Conservation (phyloP, 2,888 invertebrate genomes). For the Ophraella communa region DNA sequence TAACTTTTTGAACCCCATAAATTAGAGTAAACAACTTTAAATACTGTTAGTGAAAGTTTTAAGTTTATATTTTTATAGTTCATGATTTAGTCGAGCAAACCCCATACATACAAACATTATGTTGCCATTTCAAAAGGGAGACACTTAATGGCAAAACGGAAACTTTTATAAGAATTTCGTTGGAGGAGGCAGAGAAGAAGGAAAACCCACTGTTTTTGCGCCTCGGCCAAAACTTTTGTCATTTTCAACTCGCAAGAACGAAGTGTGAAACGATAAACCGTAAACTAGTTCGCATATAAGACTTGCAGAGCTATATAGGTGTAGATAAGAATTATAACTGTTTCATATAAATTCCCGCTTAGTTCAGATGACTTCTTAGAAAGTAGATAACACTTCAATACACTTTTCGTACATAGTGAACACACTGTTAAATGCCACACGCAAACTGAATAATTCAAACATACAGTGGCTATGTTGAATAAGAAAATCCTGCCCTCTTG, state of each 20-base stretch:
- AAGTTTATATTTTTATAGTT: not conserved
- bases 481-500: too few relatives aligned
- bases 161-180: slow-evolving; percentile 36
- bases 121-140: not conserved
- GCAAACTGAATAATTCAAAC: not conserved
- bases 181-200: slow-evolving; percentile 20
- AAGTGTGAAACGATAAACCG: slow-evolving; percentile 58
- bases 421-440: not conserved
- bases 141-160: slow-evolving; percentile 23
- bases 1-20: too few relatives aligned
- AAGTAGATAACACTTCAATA: not conserved
- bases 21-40: too few relatives aligned
- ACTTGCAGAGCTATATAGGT: slow-evolving; percentile 27
- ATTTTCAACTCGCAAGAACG: slow-evolving; percentile 56
- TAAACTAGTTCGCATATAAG: slow-evolving; percentile 50
- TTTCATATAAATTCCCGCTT: slow-evolving; percentile 26
- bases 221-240: slow-evolving; percentile 54
- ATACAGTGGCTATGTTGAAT: too few relatives aligned
- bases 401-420: not conserved
- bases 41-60: too few relatives aligned
- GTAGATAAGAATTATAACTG: slow-evolving; percentile 33
- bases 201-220: slow-evolving; percentile 19
- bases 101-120: not conserved
- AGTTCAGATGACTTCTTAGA: not conserved
- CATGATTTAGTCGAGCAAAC: too few relatives aligned